These are phyloP conservation scores for Sarcophaga subvicina DNA, from an alignment of 2,888 invertebrate species.

Conservation along the genomic window DNA sequence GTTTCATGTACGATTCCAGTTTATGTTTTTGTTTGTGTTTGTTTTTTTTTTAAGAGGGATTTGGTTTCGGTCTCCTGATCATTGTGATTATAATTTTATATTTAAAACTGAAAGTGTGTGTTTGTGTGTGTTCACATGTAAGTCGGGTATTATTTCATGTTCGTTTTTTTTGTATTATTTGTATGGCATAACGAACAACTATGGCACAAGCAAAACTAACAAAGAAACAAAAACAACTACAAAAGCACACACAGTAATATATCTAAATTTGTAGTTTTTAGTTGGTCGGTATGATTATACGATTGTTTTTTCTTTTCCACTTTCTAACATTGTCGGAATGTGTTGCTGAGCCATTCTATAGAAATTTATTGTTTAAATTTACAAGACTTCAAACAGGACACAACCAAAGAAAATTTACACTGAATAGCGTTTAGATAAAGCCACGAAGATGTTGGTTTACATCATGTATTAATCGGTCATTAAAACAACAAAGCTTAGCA, in stretches of 20 bases:
- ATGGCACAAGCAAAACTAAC: neutral
- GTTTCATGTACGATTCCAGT: neutral
- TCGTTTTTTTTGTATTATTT: neutral
- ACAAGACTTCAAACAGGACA: neutral
- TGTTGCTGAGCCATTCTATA: neutral
- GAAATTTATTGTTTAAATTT: slow-evolving; percentile 1
- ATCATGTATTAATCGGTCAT: too few relatives aligned
- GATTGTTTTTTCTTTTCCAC: neutral
- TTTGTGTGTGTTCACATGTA: neutral
- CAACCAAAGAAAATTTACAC: neutral
- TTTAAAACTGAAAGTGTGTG: neutral
- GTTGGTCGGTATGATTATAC: neutral
- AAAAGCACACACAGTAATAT: neutral
- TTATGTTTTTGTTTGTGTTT: neutral
- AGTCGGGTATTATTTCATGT: neutral
- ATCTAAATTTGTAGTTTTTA: slow-evolving; percentile 1
- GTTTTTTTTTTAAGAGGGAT: neutral
- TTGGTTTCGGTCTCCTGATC: neutral
- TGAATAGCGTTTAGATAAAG: neutral
- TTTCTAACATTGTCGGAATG: neutral
- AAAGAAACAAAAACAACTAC: neutral
- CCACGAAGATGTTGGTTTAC: too few relatives aligned
- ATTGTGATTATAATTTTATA: slow-evolving; percentile 2
- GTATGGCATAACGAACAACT: neutral
- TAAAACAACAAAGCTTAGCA: too few relatives aligned